Conservation (phyloP, 2,797 vertebrate species). For the Podarcis lilfordi region DNA sequence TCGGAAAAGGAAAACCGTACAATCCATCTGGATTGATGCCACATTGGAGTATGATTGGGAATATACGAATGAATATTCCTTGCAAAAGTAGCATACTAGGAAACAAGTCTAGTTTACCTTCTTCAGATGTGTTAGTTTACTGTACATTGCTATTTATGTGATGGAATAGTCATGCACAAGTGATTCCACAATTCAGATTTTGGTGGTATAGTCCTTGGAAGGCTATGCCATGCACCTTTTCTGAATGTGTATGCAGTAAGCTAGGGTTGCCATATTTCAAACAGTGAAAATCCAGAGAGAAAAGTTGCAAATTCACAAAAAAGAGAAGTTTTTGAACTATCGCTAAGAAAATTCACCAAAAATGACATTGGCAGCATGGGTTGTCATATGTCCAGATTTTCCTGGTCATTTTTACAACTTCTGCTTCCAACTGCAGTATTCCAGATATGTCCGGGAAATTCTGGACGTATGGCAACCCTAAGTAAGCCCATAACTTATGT, state of each 20-base stretch:
- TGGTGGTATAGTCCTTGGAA: background rate
- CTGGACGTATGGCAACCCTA: too few species aligned
- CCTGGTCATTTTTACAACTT: too few species aligned
- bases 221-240: background rate
- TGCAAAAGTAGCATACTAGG: background rate
- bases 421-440: too few species aligned
- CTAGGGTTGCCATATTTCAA: too few species aligned
- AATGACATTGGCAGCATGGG: too few species aligned
- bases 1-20: background rate
- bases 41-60: background rate
- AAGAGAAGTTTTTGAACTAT: too few species aligned
- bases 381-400: too few species aligned
- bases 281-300: too few species aligned
- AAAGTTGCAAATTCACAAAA: too few species aligned
- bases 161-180: background rate
- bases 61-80: background rate
- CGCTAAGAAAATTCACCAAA: too few species aligned
- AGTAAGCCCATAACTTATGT: too few species aligned
- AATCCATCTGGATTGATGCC: background rate
- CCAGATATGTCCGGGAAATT: too few species aligned
- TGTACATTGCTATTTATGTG: background rate
- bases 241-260: background rate
- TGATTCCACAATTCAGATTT: background rate
- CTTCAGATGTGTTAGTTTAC: background rate
- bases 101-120: background rate